Evolutionary conservation across 2,888 invertebrate species (phyloP).

Genomic region (Bimastos eiseni): DNA sequence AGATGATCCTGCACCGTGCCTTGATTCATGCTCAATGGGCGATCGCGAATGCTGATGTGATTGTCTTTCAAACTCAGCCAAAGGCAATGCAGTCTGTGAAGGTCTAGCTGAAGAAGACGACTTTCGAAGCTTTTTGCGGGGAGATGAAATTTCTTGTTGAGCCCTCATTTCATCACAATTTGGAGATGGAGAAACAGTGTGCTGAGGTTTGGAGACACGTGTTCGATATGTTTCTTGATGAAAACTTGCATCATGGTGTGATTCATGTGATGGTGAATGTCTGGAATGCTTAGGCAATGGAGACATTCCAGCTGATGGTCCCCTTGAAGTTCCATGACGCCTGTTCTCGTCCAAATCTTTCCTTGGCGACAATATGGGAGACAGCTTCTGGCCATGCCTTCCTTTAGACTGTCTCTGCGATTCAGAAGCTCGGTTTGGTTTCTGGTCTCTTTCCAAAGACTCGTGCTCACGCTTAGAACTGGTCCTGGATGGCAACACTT

Average conservation of each 20-base stretch:
- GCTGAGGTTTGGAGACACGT: neutral
- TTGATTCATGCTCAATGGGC: neutral
- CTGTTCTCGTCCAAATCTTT: neutral
- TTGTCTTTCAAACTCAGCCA: neutral
- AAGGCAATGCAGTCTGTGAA: neutral
- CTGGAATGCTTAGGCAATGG: slow-evolving; percentile 7
- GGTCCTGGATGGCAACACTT: neutral
- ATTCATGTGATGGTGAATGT: neutral
- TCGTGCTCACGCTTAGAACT: neutral
- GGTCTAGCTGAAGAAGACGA: neutral
- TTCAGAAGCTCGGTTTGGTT: neutral
- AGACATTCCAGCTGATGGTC: neutral
- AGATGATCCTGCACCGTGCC: neutral
- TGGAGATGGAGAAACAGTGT: neutral
- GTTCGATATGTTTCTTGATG: neutral
- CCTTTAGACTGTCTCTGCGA: neutral
- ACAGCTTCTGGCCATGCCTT: neutral
- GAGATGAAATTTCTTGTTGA: neutral
- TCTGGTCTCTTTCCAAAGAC: neutral
- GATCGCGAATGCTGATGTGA: neutral
- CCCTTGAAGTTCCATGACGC: neutral
- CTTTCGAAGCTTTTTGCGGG: neutral
- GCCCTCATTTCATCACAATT: neutral
- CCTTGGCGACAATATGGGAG: neutral
- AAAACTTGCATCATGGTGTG: neutral